phyloP scores from a whole-genome alignment of 2,888 invertebrate species.

The Corbicula japonica region DNA sequence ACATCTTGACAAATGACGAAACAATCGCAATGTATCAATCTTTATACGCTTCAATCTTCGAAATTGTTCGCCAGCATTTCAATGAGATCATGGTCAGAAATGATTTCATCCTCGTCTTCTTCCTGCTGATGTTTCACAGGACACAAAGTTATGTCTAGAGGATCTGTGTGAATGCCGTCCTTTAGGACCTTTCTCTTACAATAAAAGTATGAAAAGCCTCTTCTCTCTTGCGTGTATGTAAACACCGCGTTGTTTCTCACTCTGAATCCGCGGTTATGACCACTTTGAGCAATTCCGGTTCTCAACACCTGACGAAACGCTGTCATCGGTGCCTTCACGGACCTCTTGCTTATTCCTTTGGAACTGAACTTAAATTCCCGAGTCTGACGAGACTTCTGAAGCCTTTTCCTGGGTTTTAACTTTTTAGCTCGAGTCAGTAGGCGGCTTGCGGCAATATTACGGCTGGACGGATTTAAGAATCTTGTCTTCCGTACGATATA shows the following conservation, averaged over 20 bases:
- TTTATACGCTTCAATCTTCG: too few relatives aligned
- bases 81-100: background rate
- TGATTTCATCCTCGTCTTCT: background rate
- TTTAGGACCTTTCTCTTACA: background rate
- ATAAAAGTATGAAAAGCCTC: too few relatives aligned
- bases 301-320: slow-evolving; percentile 27
- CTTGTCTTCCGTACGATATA: too few relatives aligned
- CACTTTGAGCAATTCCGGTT: background rate
- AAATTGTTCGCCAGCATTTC: background rate
- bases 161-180: background rate
- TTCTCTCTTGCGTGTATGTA: background rate
- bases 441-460: slow-evolving; percentile 14
- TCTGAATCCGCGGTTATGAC: background rate
- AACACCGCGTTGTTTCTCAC: background rate
- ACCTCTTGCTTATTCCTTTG: slow-evolving; percentile 42
- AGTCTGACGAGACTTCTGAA: background rate
- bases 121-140: background rate
- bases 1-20: too few relatives aligned
- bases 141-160: background rate
- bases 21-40: too few relatives aligned
- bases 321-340: slow-evolving; percentile 33
- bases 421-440: background rate
- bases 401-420: background rate
- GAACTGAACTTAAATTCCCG: slow-evolving; percentile 42
- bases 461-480: too few relatives aligned